phyloP scores from a whole-genome alignment of 2,797 vertebrate genomes.

The Eidolon dupreanum region DNA sequence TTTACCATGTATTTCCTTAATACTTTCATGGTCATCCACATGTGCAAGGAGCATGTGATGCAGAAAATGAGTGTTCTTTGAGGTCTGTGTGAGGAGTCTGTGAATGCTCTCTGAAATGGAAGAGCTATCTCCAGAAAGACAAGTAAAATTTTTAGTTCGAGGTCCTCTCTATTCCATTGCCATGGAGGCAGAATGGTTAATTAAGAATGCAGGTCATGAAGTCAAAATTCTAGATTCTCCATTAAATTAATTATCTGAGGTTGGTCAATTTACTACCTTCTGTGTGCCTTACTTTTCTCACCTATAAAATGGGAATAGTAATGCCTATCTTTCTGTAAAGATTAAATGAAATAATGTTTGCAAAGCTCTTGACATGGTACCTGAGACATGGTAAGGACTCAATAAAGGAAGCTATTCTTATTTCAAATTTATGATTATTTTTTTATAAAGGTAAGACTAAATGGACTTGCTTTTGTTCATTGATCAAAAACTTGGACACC shows the following conservation, averaged over 20 bases:
- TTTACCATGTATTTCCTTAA: neutral
- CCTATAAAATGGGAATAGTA: neutral
- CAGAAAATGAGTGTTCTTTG: neutral
- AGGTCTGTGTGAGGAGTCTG: neutral
- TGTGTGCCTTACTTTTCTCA: neutral
- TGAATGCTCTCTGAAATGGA: neutral
- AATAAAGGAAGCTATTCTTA: neutral
- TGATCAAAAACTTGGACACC: neutral
- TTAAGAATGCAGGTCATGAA: neutral
- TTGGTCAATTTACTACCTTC: neutral
- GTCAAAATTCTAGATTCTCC: neutral
- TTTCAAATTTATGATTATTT: slow-evolving; percentile 17
- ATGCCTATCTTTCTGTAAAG: neutral
- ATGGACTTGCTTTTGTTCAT: neutral
- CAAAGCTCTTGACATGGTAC: neutral
- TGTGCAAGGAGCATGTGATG: neutral
- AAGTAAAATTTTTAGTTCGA: neutral
- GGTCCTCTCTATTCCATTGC: neutral
- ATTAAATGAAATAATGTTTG: slow-evolving; percentile 21
- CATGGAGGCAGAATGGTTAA: neutral
- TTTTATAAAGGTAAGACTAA: neutral
- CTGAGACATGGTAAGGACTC: neutral
- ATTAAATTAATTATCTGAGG: neutral
- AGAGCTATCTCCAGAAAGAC: neutral
- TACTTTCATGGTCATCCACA: neutral